phyloP scores from a whole-genome alignment of 2,113 vertebrate genomes.

The Climacteris rufus region DNA sequence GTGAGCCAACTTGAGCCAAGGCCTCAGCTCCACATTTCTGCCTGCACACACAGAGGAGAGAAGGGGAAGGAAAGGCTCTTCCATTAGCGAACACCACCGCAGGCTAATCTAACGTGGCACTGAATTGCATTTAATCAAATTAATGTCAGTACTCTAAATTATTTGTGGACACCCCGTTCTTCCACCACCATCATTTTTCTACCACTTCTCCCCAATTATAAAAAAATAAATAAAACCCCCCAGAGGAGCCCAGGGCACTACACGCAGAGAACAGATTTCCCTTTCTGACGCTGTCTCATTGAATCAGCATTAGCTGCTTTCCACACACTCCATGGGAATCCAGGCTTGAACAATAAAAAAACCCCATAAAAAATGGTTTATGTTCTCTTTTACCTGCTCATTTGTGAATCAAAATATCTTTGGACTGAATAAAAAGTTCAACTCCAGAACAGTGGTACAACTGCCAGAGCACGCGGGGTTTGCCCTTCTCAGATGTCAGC shows the following conservation, averaged over 20 bases:
- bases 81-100: rapidly evolving
- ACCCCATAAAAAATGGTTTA: background rate
- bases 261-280: constrained; percentile 35
- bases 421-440: constrained; percentile 8
- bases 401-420: background rate
- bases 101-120: background rate
- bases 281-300: constrained; percentile 41
- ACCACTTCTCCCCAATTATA: constrained; percentile 14
- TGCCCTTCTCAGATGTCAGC: constrained; percentile 26
- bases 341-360: constrained; percentile 21
- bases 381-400: constrained; percentile 12
- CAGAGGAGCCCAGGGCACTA: constrained; percentile 33
- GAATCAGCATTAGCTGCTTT: constrained; percentile 52
- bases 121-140: background rate
- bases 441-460: background rate
- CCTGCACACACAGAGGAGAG: background rate
- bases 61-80: background rate
- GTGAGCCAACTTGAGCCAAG: background rate
- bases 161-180: background rate
- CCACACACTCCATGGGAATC: constrained; percentile 6
- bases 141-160: background rate
- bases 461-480: background rate
- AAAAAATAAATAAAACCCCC: background rate
- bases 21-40: background rate
- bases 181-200: background rate